Conservation (phyloP, 53 echinoderm and acorn worm genomes). For the Echinometra lucunter region DNA sequence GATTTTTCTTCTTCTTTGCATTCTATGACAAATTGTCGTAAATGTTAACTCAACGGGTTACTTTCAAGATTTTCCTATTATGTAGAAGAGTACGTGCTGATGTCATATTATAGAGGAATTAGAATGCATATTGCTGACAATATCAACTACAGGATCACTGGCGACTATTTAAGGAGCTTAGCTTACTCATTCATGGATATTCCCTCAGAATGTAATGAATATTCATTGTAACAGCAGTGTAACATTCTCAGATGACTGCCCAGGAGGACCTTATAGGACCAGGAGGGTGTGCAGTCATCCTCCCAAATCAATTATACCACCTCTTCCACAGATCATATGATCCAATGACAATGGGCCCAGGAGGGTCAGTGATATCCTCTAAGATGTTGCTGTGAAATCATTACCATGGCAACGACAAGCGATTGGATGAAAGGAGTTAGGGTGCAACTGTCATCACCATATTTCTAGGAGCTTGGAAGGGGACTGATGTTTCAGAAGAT, state of each 20-base stretch:
- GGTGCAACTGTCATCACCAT: slow-evolving; percentile 5
- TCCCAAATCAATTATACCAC: slow-evolving; percentile 49
- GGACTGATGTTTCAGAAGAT: background rate
- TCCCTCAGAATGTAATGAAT: slow-evolving; percentile 21
- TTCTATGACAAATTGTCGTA: background rate
- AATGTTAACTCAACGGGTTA: no score
- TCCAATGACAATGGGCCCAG: background rate
- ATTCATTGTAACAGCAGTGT: background rate
- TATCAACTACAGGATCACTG: background rate
- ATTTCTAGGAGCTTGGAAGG: background rate
- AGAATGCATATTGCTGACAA: background rate
- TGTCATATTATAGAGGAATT: background rate
- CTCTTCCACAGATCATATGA: slow-evolving; percentile 10
- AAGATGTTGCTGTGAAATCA: slow-evolving; percentile 55
- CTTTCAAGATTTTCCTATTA: no score
- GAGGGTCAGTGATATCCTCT: slow-evolving; percentile 24
- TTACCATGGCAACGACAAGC: slow-evolving; percentile 13
- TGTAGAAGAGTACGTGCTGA: background rate
- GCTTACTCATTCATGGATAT: background rate
- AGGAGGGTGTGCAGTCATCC: slow-evolving; percentile 36
- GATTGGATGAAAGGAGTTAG: background rate
- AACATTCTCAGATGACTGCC: slow-evolving; percentile 51
- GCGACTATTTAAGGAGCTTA: slow-evolving; percentile 6
- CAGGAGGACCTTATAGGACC: background rate
- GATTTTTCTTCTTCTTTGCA: background rate